Conservation (phyloP, 2,797 vertebrate species). For the Scyliorhinus canicula region DNA sequence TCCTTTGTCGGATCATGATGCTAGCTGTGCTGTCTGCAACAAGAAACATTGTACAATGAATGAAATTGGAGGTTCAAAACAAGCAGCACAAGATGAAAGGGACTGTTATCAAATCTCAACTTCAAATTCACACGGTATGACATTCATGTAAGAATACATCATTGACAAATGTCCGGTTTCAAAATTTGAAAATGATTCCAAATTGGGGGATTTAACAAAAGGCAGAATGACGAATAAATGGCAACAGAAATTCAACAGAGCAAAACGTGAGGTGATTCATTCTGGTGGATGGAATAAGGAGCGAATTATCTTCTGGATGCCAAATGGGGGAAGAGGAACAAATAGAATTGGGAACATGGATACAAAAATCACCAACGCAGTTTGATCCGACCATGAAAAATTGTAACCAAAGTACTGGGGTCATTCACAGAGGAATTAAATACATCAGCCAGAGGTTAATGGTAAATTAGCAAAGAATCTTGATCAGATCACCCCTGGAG, state of each 20-base stretch:
- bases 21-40: conserved; percentile 83
- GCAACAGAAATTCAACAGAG: neutral
- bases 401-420: neutral
- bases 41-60: neutral
- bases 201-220: neutral
- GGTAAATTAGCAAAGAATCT: neutral
- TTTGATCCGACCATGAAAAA: neutral
- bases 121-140: neutral
- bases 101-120: neutral
- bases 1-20: conserved; percentile 74
- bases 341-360: neutral
- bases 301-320: neutral
- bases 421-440: neutral
- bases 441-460: neutral
- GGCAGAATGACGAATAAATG: neutral
- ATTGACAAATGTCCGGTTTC: neutral
- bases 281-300: neutral
- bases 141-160: neutral
- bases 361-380: neutral
- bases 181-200: neutral
- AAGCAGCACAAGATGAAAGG: neutral
- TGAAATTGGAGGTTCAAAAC: neutral
- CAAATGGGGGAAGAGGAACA: neutral
- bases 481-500: neutral
- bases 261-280: neutral